Conservation (phyloP, 2,797 vertebrate species). For the Darevskia mixta region DNA sequence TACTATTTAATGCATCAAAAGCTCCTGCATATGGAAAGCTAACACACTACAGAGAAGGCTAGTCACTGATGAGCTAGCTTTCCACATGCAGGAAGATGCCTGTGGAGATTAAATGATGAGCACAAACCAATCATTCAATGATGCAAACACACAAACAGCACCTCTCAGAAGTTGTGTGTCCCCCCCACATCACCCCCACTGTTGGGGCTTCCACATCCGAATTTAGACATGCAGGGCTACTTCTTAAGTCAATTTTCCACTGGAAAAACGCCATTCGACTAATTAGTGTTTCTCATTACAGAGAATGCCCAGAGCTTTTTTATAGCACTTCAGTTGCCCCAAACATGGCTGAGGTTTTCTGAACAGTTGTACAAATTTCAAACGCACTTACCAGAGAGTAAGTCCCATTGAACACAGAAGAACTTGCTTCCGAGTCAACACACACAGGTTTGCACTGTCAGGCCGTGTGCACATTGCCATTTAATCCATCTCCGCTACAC, state of each 20-base stretch:
- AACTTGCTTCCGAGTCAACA: too few species aligned
- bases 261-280: background rate
- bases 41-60: background rate
- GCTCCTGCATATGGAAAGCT: background rate
- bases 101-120: background rate
- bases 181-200: background rate
- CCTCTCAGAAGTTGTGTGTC: too few species aligned
- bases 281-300: background rate
- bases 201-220: background rate
- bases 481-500: too few species aligned
- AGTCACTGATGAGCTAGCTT: background rate
- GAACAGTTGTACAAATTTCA: background rate
- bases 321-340: conserved; percentile 1
- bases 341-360: background rate
- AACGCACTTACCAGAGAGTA: too few species aligned
- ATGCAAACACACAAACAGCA: too few species aligned
- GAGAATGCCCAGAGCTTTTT: background rate
- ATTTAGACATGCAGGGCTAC: background rate
- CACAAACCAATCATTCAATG: background rate
- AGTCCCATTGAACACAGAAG: too few species aligned
- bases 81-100: background rate
- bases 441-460: too few species aligned
- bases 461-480: too few species aligned
- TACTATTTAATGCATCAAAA: background rate
- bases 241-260: background rate